phyloP scores from a whole-genome alignment of 2,113 vertebrate genomes.

The Myanophis thanlyinensis region DNA sequence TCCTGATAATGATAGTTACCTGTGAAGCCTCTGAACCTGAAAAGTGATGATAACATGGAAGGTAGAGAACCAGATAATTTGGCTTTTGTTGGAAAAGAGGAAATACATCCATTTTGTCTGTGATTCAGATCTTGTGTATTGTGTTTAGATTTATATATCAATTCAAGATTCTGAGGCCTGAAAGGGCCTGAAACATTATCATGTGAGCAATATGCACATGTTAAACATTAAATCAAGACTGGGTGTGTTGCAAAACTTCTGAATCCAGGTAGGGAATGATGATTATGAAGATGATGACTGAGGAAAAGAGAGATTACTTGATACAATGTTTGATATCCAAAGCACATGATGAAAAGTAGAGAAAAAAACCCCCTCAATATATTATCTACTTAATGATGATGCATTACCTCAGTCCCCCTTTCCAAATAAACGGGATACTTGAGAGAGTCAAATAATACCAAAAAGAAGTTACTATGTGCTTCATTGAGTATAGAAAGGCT shows the following conservation, averaged over 20 bases:
- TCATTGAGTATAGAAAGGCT: not conserved
- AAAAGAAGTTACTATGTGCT: not conserved
- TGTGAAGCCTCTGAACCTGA: not conserved
- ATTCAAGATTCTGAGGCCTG: not conserved
- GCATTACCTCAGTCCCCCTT: not conserved
- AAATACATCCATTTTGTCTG: not conserved
- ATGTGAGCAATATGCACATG: not conserved
- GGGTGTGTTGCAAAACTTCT: not conserved
- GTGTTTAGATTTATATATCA: not conserved
- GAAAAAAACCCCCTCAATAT: not conserved
- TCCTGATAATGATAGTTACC: not conserved
- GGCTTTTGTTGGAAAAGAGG: not conserved
- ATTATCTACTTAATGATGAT: not conserved
- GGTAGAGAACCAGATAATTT: not conserved
- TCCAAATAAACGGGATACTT: not conserved
- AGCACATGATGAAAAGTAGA: not conserved
- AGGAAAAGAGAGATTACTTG: not conserved
- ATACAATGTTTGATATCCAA: not conserved
- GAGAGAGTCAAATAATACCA: not conserved
- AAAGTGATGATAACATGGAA: not conserved
- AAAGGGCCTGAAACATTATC: not conserved
- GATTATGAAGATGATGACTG: not conserved
- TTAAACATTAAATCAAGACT: not conserved
- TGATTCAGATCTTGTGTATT: not conserved
- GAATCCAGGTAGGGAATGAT: not conserved